Percentiles rank a stretch among this genome's conserved stretches.
Evolutionary conservation across 2,888 invertebrate species (phyloP).

Genomic region (Drosophila tanythrix): DNA sequence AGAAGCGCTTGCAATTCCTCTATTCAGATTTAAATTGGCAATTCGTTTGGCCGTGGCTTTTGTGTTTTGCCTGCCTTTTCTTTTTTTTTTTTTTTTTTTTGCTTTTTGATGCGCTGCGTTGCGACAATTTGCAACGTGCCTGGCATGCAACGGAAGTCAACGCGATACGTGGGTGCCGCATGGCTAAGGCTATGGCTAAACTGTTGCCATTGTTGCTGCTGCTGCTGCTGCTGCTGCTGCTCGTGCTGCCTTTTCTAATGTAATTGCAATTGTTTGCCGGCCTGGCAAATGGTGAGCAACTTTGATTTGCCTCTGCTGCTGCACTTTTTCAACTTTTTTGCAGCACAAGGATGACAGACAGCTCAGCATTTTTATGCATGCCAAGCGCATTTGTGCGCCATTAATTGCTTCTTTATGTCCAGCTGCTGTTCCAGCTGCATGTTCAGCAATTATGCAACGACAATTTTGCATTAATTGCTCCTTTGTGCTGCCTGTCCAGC

Average conservation of each 20-base stretch:
- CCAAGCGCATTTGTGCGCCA: conserved; percentile 81
- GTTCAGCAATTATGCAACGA: conserved; percentile 81
- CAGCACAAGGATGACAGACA: conserved; percentile 26
- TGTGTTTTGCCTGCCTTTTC: conserved; percentile 40
- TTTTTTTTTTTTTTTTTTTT: neutral
- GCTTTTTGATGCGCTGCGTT: conserved; percentile 56
- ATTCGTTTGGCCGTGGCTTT: conserved; percentile 72
- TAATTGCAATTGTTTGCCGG: conserved; percentile 78
- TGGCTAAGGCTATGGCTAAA: conserved; percentile 43
- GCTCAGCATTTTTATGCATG: conserved; percentile 80
- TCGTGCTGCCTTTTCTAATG: conserved; percentile 67
- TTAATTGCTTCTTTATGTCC: conserved; percentile 82
- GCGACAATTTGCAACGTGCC: conserved; percentile 78
- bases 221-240: conserved; percentile 3
- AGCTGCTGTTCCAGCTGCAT: conserved; percentile 63
- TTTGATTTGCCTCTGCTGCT: conserved; percentile 54
- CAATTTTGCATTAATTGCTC: conserved; percentile 82
- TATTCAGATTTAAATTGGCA: conserved; percentile 79
- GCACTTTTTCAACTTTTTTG: conserved; percentile 40
- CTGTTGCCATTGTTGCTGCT: conserved; percentile 46
- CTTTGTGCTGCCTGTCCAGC: conserved; percentile 64
- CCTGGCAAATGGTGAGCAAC: conserved; percentile 57
- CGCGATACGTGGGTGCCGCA: conserved; percentile 67
- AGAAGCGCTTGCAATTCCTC: conserved; percentile 71
- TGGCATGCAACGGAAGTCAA: conserved; percentile 76